phyloP scores from a whole-genome alignment of 2,113 vertebrate genomes.

The Procavia capensis region DNA sequence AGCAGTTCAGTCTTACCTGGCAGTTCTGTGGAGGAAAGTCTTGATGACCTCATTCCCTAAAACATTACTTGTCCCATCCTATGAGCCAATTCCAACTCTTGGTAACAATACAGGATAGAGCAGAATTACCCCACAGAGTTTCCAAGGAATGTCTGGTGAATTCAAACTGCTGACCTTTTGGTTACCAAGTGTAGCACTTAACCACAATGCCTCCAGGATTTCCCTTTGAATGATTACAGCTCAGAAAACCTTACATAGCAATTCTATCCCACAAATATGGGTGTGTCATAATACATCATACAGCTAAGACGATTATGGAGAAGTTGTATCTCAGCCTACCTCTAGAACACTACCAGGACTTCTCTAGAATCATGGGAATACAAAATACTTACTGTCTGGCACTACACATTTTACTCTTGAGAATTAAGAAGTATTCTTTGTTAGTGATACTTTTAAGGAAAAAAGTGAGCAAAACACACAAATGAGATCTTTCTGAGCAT shows the following conservation, averaged over 20 bases:
- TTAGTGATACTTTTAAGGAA: not conserved
- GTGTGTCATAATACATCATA: not conserved
- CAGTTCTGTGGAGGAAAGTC: too few species aligned
- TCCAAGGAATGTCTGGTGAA: too few species aligned
- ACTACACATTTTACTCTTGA: not conserved
- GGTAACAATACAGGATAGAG: too few species aligned
- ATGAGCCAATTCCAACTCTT: too few species aligned
- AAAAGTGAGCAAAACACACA: not conserved
- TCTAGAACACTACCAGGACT: not conserved
- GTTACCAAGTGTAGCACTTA: too few species aligned
- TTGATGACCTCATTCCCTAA: not conserved
- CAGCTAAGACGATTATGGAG: not conserved
- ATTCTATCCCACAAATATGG: not conserved
- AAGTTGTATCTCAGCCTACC: accelerated
- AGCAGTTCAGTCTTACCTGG: too few species aligned
- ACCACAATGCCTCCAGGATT: too few species aligned
- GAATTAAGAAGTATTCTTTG: not conserved
- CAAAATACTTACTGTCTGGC: not conserved
- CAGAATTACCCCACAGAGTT: too few species aligned
- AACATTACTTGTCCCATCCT: too few species aligned
- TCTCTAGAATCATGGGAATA: not conserved
- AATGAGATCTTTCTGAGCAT: not conserved
- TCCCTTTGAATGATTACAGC: too few species aligned
- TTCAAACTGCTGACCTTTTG: too few species aligned
- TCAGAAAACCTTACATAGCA: not conserved